Base-by-base conservation (phyloP, 1,140 invertebrate genomes). In the Caerostris extrusa region DNA sequence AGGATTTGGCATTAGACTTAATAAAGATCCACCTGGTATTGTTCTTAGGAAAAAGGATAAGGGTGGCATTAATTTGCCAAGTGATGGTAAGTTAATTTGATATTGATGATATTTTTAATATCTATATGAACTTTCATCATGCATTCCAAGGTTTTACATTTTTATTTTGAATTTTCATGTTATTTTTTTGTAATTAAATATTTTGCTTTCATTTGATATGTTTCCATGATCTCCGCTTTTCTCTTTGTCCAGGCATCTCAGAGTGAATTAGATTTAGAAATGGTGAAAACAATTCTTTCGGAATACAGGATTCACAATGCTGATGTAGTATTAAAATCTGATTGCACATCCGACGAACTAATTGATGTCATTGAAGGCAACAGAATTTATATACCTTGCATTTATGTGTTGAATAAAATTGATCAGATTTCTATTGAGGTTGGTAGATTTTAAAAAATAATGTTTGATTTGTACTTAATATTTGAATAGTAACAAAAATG, bases 271-370 rank as follows among this genome's bases (percentile, higher is more conserved):
- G 99, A 99, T 96, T 95, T 97, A 55, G 99, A 99, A 95, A 97
- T 98, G 2, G 99, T 99, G 0, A 99, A 99, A 96, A 98, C 98
- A 8, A 99, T 99, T 96, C 96, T 99, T 55, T 98, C 98, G 1
- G 99, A 99, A 96, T 99, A 99, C 96, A 98, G 98, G 96, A 99
- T 99, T 94, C 98, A 99, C 95, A 99, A 99, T 97, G 99, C 99
- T 85, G 99, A 99, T 96, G 98, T 99, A 58, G 98, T 98, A 0
- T 96, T 99, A 7, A 97, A 98, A 95, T 99, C 98, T 95, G 99
- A 99, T 96, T 99, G 99, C 0, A 99, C 98, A 4, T 98, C 98
- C 95, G 99, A 99, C 96, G 99, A 99, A 96, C 96, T 99, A 14
- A 99, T 99, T 96, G 99, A 99, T 96, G 98, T 99, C 50, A 98